Conservation (phyloP, 2,113 vertebrate genomes). For the Pachyramphus minor region DNA sequence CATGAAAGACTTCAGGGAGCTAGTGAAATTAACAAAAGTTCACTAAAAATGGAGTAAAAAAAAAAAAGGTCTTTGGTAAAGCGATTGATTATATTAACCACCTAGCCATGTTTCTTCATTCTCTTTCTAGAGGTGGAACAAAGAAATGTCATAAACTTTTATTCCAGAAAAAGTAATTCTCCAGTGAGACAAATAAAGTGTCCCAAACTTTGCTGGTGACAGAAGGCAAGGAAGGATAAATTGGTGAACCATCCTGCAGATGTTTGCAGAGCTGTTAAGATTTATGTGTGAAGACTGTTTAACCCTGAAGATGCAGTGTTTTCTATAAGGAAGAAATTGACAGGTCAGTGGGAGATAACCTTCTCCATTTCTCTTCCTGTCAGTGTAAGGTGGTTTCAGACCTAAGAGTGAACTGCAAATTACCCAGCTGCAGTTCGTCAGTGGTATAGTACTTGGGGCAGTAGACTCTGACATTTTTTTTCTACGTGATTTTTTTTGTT, state of each 20-base stretch:
- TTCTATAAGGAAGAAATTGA: background rate
- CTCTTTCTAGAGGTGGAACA: background rate
- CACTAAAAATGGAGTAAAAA: background rate
- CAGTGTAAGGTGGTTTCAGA: background rate
- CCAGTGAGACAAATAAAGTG: background rate
- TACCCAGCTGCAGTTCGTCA: background rate
- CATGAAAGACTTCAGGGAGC: background rate
- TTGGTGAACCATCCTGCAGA: background rate
- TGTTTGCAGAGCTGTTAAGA: background rate
- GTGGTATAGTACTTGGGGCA: background rate
- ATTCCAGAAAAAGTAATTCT: background rate
- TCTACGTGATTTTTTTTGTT: accelerated
- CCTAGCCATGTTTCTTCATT: background rate
- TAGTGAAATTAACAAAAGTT: background rate
- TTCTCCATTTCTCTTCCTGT: background rate
- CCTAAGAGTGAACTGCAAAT: background rate
- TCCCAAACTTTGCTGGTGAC: background rate
- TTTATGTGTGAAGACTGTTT: background rate
- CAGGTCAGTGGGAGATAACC: background rate
- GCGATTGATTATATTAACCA: background rate
- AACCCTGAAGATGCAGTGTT: background rate
- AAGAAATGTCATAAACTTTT: background rate
- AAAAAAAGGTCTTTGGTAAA: background rate
- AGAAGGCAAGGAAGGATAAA: background rate
- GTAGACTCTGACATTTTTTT: background rate